Base-by-base conservation (phyloP, 2,797 vertebrate genomes). In the Kryptopterus vitreolus region DNA sequence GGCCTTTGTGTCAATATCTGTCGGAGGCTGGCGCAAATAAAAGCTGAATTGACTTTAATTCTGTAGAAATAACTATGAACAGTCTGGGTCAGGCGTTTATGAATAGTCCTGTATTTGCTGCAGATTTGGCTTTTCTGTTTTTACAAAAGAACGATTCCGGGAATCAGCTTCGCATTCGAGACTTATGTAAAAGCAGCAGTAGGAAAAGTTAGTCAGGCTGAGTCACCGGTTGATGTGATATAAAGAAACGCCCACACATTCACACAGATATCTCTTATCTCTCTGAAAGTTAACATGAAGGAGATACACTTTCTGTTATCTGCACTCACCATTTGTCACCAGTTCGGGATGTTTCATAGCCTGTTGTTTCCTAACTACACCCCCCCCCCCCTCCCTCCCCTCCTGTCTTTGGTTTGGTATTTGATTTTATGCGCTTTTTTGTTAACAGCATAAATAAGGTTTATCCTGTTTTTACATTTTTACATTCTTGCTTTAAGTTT, bases 201-300 rank as follows among this genome's bases (percentile, higher is more conserved):
- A 38, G 50, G 50, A 59, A 71, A 81, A 71, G 46, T 38, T 77
- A 59, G 78, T 59, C 66, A 22, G 11, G 63, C 72, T 75, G 69
- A 77, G 55, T 76, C 53, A 73, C 31, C 48, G 3, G 6, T 63
- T 55, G 79, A 55, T 70, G 73, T 78, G 82, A 69, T 78, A 31
- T 78, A 76, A 80, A 84, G 69, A 78, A 73, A 78, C 83, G 73
- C 72, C 48, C 55, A 82, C 80, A 76, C 52, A 69, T 72, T 62
- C 80, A 66, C 59, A 33, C 77, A 52, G 72, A 73, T 58, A 72
- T 82, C 71, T 48, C 81, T 76, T 61, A 79, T 70, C 79, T 50
- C 79, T 65, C 35, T 18, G 13, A 76, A 81, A 69, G 70, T 69
- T 81, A 81, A 84, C 59, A 70, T 58, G 26, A 61, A 29, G 78